Base-by-base conservation (phyloP, 2,113 vertebrate genomes). In the Chlorocebus sabaeus region DNA sequence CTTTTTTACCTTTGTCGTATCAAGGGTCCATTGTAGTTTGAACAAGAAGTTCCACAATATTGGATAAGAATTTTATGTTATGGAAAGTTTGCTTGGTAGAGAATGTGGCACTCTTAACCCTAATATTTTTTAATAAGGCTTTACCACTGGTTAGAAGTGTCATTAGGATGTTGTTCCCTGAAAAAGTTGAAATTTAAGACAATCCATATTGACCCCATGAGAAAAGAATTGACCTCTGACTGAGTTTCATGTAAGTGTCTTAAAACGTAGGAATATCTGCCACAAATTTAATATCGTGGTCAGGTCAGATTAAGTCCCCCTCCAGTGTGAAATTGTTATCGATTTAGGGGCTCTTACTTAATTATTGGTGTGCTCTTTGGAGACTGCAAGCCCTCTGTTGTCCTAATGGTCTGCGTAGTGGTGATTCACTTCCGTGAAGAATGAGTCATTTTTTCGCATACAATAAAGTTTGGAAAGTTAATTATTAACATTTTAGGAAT, bases 401-500 rank as follows among this genome's bases (percentile, higher is more conserved):
- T 38, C 55, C 11, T 48, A 64, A 57, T 76, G 59, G 85, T 35
- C 40, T 84, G n/a, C 57, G 50, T 61, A 32, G 55, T 64, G 14
- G 35, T 81, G 68, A 93, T 32, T 95, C 50, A 43, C 30, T 93
- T 97, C 55, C 48, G 40, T 92, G 50, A 89, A 94, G 67, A 89
- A 91, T 89, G 64, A 82, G 20, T 57, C 67, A 12, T 38, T 48
- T 79, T 52, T 90, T 70, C 52, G 61, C 38, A 38, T 73, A 79
- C 87, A 87, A 1, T 25, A 18, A 95, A 84, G 57, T 61, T 68
- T 94, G 76, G 93, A 75, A 96, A 93, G 50, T 92, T 85, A 76
- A 87, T 83, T 45, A 67, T 89, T 94, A 95, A 70, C 72, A 96
- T 94, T 87, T 93, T 52, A 90, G 57, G 14, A 32, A 43, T n/a